Conservation (phyloP, 2,888 invertebrate genomes). For the Idaea dimidiata region DNA sequence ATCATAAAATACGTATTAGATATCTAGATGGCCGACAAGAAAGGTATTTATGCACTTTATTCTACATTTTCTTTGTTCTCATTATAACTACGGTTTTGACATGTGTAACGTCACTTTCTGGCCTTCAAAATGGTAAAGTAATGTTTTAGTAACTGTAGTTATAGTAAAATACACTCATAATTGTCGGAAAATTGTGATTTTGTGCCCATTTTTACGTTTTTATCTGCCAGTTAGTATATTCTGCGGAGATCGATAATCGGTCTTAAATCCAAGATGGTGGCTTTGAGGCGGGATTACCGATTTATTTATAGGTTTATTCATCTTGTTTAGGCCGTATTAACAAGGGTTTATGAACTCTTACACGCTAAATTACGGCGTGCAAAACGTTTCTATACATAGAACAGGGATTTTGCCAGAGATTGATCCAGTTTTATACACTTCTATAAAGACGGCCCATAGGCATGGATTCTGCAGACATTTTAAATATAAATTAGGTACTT, state of each 20-base stretch:
- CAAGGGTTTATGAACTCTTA: conserved; percentile 13
- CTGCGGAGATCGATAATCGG: conserved; percentile 51
- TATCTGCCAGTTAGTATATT: conserved; percentile 6
- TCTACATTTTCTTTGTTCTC: conserved; percentile 67
- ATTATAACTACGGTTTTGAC: conserved; percentile 56
- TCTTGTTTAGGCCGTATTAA: conserved; percentile 23
- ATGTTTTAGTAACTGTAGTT: background rate
- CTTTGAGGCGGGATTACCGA: conserved; percentile 41
- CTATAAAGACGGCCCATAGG: background rate
- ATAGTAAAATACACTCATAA: background rate
- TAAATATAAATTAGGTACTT: background rate
- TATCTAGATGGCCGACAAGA: conserved; percentile 78
- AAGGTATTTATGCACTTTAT: conserved; percentile 75
- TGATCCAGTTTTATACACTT: background rate
- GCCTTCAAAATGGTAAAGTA: conserved; percentile 36
- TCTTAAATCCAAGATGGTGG: conserved; percentile 68
- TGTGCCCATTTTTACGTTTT: background rate
- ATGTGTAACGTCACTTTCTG: conserved; percentile 70
- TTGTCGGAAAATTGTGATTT: background rate
- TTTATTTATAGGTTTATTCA: conserved; percentile 45
- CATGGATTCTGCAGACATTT: background rate
- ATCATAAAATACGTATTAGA: conserved; percentile 51
- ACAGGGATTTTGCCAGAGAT: background rate
- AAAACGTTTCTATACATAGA: background rate
- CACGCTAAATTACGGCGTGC: conserved; percentile 1